phyloP scores from a whole-genome alignment of 2,888 invertebrate species.

The Tenthredo mesomela region DNA sequence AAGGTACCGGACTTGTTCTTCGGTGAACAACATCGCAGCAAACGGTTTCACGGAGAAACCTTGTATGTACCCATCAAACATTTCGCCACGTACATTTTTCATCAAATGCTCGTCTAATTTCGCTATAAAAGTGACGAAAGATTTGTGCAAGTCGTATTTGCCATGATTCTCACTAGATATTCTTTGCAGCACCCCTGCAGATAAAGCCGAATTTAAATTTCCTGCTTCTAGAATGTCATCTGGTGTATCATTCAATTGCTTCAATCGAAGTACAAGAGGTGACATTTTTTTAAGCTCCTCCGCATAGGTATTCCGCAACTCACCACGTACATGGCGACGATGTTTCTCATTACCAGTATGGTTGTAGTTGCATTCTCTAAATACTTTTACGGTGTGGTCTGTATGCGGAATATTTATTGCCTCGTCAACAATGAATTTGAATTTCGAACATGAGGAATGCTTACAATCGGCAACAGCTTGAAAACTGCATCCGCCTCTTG shows the following conservation, averaged over 20 bases:
- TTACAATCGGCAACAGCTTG: neutral
- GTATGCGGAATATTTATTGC: neutral
- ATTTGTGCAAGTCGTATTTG: neutral
- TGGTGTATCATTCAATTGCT: neutral
- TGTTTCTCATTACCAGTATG: neutral
- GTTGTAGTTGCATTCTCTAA: neutral
- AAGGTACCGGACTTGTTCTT: too few relatives aligned
- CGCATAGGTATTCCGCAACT: neutral
- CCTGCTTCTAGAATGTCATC: neutral
- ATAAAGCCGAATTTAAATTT: neutral
- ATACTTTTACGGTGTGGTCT: neutral
- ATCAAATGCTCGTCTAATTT: neutral
- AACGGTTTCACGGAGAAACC: too few relatives aligned
- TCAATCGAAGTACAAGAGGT: neutral
- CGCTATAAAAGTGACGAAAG: neutral
- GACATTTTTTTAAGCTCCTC: too few relatives aligned
- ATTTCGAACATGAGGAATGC: neutral
- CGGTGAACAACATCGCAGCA: too few relatives aligned
- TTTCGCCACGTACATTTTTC: neutral
- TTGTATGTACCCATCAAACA: neutral
- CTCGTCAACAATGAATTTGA: neutral
- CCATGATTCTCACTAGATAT: neutral
- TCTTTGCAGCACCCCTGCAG: neutral
- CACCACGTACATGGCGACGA: constrained; percentile 1
- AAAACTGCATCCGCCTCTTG: neutral